Conservation (phyloP, 2,113 vertebrate species). For the Furnarius figulus region DNA sequence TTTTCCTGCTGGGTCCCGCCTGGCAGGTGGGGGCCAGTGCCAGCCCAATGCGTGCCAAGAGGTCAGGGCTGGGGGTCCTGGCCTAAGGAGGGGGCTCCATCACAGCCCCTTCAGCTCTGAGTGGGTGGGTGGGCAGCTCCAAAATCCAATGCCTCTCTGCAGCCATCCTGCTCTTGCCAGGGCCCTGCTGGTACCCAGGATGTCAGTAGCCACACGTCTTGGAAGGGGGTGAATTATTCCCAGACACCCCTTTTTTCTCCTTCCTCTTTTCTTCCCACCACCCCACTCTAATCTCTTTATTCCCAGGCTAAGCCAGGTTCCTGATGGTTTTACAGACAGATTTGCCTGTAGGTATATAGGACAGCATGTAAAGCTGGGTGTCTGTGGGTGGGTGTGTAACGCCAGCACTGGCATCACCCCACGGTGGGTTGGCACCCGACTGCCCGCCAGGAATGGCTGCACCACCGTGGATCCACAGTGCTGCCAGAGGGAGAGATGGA, state of each 20-base stretch:
- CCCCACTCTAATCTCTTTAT: neutral
- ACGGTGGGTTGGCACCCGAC: rapidly evolving
- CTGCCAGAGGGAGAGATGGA: neutral
- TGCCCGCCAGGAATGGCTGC: neutral
- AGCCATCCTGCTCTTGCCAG: neutral
- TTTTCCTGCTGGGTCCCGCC: neutral
- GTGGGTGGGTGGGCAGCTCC: neutral
- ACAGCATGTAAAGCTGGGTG: neutral
- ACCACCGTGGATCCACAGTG: neutral
- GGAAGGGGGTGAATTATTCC: neutral
- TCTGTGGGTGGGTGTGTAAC: neutral
- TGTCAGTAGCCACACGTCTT: neutral
- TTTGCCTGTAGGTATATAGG: neutral
- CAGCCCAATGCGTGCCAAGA: neutral
- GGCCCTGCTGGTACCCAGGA: rapidly evolving
- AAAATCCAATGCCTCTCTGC: neutral
- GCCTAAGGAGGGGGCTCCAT: neutral
- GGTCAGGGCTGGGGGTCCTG: neutral
- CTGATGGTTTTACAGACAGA: neutral
- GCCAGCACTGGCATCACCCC: neutral
- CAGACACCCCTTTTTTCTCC: neutral
- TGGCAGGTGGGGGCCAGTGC: neutral
- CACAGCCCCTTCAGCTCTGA: neutral
- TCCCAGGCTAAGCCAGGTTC: neutral
- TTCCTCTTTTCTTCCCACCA: neutral